Base-by-base conservation (phyloP, 2,888 invertebrate species). In the Lepidochrysops patricia region DNA sequence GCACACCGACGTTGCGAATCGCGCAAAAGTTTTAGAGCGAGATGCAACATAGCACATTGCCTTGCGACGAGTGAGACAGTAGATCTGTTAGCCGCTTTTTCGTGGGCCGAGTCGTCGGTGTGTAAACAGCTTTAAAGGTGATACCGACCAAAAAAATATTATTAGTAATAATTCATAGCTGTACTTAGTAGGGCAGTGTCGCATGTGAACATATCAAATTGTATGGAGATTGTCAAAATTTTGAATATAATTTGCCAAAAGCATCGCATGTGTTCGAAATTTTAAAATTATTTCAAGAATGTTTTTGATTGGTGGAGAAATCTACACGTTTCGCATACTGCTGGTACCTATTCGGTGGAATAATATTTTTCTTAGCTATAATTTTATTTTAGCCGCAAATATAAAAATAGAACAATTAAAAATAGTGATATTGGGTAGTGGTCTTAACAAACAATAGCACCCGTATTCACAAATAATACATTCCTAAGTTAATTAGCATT, bases 171-270 rank as follows among this genome's bases (percentile, higher is more conserved):
- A 49, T 52, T 49, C 48, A 56, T 57, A 43, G 58, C 19, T 32
- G 54, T 54, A 54, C 59, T 58, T 58, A 61, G 25, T 54, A 58
- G 58, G 60, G 60, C 58, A 60, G 60, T 50, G 58, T 54, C 58
- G 57, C 60, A 60, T 60, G 19, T 58, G 35, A 61, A 63, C 63
- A 63, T 63, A 63, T 63, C 63, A 61, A 57, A 60, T 32, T 29
- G 9, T 29, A 32, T 19, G 54, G 29, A 32, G 29, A 29, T 29
- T 43, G 9, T 43, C n/a, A 9, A 43, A 43, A 19, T 19, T 19
- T 43, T 19, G 43, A 43, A 19, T 43, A 43, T 43, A 43, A 43
- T 43, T 43, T 43, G 43, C 43, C 43, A 43, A 43, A 43, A 43
- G 23, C 43, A 43, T 43, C 43, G 43, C 43, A 43, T 43, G 43